Evolutionary conservation across 1,140 invertebrate genomes (phyloP), one percentile per base, ranked within the genome.

Genomic region (Eriosoma lanigerum): DNA sequence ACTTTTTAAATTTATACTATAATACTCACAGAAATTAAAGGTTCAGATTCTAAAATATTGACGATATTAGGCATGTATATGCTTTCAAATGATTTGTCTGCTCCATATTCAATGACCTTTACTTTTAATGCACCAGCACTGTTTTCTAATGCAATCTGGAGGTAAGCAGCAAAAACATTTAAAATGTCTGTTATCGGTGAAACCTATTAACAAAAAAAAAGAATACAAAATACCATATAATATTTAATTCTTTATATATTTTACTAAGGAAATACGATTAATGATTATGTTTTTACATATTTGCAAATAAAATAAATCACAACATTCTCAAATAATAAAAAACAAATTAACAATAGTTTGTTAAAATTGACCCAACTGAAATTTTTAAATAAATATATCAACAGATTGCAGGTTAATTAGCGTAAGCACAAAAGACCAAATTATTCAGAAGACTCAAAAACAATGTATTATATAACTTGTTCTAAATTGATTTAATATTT

Each of bases 71-170:
- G 88, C 21, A 89, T 85, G 19, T 93, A 84, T 75, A 93, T 85
- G 3, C 89, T 86, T 84, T 93, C 92, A 0, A 88, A 86, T 19
- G 89, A 86, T 72, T 89, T 87, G 26, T 89, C 89, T n/a, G 88
- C 88, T 38, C 88, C 88, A 21, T 93, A 86, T 88, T 98, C 96
- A 6, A 90, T 87, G n/a, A 92, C 87, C 84, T 93, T 95, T 3
- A 97, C 84, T 83, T 92, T 93, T 0, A 91, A 84, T 0, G 90
- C 88, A n/a, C 87, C 87, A 26, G 88, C 85, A n/a, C 88, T 89
- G 85, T 98, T 98, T 86, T 97, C 95, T 19, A 92, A 85, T 0
- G 92, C 90, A 26, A 93, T 85, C 83, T 97, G 92, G 10, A 93
- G 83, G n/a, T 89, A 84, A 26, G 90, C 88, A 3, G 88, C 89